phyloP scores from a whole-genome alignment of 2,113 vertebrate species.

The Charina bottae region DNA sequence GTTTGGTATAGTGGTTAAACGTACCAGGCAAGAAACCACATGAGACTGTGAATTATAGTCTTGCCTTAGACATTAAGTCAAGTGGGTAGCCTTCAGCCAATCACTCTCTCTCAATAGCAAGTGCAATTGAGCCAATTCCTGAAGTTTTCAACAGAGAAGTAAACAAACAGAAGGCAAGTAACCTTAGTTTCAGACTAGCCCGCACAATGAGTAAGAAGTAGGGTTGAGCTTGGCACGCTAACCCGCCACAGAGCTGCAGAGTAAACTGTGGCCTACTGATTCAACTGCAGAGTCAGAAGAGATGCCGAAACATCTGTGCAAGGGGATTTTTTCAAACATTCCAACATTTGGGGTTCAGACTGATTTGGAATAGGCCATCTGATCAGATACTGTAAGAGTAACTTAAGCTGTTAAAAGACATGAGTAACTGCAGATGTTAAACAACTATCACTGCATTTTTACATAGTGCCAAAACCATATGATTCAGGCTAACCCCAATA shows the following conservation, averaged over 20 bases:
- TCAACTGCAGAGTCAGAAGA: not conserved
- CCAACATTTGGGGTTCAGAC: not conserved
- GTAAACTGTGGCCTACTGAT: not conserved
- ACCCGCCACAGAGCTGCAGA: not conserved
- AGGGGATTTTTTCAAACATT: not conserved
- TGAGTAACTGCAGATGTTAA: not conserved
- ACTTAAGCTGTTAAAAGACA: not conserved
- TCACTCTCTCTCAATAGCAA: not conserved
- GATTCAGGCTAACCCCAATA: not conserved
- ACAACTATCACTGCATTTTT: rapidly evolving
- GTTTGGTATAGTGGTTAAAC: not conserved
- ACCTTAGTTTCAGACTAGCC: not conserved
- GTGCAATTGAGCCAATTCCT: not conserved
- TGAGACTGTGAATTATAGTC: not conserved
- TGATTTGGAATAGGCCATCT: not conserved
- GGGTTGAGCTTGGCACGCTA: not conserved
- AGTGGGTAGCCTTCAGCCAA: not conserved
- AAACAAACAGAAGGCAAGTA: not conserved
- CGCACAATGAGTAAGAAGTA: not conserved
- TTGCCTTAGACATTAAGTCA: not conserved
- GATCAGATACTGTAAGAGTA: not conserved
- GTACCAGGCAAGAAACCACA: not conserved
- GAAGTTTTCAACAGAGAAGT: not conserved
- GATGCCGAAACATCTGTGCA: not conserved
- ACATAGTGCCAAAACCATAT: not conserved